These are phyloP conservation scores for Homarus gammarus DNA, from an alignment of 2,888 invertebrate genomes.

Conservation along the genomic window DNA sequence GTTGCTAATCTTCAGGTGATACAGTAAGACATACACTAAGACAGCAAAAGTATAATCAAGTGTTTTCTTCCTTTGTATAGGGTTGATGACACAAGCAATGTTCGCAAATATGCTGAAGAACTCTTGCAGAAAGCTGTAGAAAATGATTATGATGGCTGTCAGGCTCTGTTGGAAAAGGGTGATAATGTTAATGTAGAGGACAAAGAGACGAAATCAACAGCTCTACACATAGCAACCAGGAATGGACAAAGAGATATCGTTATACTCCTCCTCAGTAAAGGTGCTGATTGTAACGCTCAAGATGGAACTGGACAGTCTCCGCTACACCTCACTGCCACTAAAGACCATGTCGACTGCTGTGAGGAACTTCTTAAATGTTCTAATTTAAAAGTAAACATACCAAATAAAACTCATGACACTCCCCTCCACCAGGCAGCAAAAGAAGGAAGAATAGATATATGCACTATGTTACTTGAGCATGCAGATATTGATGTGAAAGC, in stretches of 20 bases:
- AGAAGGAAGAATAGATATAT: constrained; percentile 56
- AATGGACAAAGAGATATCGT: constrained; percentile 54
- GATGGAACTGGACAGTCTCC: constrained; percentile 47
- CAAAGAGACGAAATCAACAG: constrained; percentile 49
- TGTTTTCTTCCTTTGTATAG: constrained; percentile 2
- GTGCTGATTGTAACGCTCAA: constrained; percentile 53
- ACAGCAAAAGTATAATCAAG: too few relatives aligned
- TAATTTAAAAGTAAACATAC: constrained; percentile 35
- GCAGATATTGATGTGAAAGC: constrained; percentile 37
- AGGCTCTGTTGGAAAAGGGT: constrained; percentile 23
- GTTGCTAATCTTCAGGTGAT: background rate
- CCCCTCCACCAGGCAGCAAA: constrained; percentile 67
- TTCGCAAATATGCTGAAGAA: constrained; percentile 38
- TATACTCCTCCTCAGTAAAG: constrained; percentile 48
- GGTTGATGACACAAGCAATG: constrained; percentile 27
- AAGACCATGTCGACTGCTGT: constrained; percentile 52
- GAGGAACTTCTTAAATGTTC: constrained; percentile 40
- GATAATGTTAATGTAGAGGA: constrained; percentile 4
- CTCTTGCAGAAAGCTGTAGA: constrained; percentile 45
- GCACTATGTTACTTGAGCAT: constrained; percentile 30
- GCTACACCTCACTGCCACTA: constrained; percentile 58
- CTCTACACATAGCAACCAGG: constrained; percentile 67
- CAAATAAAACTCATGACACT: constrained; percentile 52
- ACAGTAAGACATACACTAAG: too few relatives aligned
- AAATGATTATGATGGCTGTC: constrained; percentile 17